Evolutionary conservation across 2,113 vertebrate genomes (phyloP).

Genomic region (Bos taurus): DNA sequence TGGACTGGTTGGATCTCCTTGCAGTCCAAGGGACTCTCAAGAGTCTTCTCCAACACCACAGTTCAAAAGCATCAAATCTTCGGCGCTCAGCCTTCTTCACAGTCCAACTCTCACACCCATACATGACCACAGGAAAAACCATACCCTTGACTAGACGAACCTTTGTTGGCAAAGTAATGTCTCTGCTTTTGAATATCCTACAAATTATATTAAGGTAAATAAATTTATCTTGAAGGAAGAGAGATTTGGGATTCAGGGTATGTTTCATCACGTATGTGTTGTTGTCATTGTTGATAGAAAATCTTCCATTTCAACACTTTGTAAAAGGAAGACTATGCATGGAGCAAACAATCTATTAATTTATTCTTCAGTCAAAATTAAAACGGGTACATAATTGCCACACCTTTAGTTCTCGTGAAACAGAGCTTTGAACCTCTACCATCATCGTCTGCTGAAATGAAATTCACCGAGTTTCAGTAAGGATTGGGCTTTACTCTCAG

Average conservation of each 20-base stretch:
- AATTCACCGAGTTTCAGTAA: neutral
- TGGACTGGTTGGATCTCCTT: no score
- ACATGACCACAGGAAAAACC: no score
- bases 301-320: neutral
- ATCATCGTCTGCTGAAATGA: neutral
- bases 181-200: neutral
- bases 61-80: no score
- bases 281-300: neutral
- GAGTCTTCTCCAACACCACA: no score
- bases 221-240: neutral
- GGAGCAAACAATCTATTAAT: neutral
- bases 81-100: no score
- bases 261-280: neutral
- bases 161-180: no score
- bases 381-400: neutral
- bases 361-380: neutral
- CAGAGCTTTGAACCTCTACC: neutral
- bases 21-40: no score
- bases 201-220: neutral
- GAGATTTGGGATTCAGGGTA: neutral
- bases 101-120: no score
- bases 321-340: neutral
- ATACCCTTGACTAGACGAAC: no score
- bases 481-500: neutral
- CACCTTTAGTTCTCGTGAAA: neutral